Percentiles rank a stretch among this genome's conserved stretches.
Conservation (phyloP, 2,113 vertebrate genomes). For the Podiceps cristatus region DNA sequence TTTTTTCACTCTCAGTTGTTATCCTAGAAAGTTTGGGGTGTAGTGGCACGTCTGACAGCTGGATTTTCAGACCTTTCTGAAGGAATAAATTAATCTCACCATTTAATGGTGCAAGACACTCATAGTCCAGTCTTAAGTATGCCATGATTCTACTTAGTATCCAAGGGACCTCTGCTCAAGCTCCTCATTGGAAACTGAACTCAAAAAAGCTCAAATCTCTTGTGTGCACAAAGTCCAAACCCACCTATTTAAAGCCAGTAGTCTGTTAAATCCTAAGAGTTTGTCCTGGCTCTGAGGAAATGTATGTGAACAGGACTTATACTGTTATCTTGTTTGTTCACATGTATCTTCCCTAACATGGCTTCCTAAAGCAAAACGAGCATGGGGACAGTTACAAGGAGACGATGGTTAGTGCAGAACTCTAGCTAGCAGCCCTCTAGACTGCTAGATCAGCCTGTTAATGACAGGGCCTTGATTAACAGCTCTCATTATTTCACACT, state of each 20-base stretch:
- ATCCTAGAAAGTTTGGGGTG: background rate
- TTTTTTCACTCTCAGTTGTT: background rate
- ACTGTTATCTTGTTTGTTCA: background rate
- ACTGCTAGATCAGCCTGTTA: background rate
- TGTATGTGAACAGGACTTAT: background rate
- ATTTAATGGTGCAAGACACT: background rate
- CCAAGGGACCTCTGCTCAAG: background rate
- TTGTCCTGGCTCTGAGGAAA: background rate
- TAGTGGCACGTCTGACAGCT: background rate
- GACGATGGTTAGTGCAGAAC: background rate
- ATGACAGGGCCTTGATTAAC: background rate
- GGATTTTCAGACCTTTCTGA: background rate
- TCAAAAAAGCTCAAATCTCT: background rate
- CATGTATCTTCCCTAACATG: rapidly evolving
- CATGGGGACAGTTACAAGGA: background rate
- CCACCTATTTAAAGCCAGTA: background rate
- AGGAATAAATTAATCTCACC: background rate
- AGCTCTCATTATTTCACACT: background rate
- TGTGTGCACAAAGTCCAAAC: background rate
- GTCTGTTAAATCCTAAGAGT: background rate
- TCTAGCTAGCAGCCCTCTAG: background rate
- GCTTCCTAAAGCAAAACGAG: background rate
- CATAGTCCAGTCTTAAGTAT: background rate
- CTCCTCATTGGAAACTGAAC: background rate
- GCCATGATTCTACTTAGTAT: background rate